Percentiles rank a stretch among this genome's conserved stretches.
These are phyloP conservation scores for Parnassius orleans DNA, from an alignment of 2,888 invertebrate genomes.

Conservation along the genomic window DNA sequence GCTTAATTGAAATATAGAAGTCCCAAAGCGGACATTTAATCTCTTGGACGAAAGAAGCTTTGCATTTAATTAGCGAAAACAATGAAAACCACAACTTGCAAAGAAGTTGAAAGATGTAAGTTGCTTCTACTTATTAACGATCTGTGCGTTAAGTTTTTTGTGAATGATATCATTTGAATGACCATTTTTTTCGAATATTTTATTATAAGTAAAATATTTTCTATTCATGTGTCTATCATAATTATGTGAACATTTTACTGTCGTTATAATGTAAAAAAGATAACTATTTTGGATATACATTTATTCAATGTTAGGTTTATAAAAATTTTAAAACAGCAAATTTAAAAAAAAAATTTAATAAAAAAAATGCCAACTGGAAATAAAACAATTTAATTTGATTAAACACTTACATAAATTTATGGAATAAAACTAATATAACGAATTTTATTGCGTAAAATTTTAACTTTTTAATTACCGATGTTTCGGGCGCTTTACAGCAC, in stretches of 20 bases:
- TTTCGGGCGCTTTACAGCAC: too few species aligned
- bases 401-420: too few species aligned
- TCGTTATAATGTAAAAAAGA: too few species aligned
- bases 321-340: too few species aligned
- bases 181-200: neutral
- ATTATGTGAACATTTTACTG: neutral
- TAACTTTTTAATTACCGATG: too few species aligned
- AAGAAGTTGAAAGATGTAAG: slow-evolving; percentile 24
- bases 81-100: slow-evolving; percentile 22
- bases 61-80: slow-evolving; percentile 28
- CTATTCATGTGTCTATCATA: neutral
- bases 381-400: too few species aligned
- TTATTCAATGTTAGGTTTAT: too few species aligned
- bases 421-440: too few species aligned
- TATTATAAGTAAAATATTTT: neutral
- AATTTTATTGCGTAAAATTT: too few species aligned
- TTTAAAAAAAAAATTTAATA: too few species aligned
- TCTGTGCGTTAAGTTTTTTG: slow-evolving; percentile 7
- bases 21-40: slow-evolving; percentile 24
- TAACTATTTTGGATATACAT: too few species aligned
- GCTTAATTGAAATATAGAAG: slow-evolving; percentile 17
- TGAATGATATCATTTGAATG: slow-evolving; percentile 9
- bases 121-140: slow-evolving; percentile 14
- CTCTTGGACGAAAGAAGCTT: slow-evolving; percentile 23
- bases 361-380: too few species aligned